These are phyloP conservation scores for Leucoraja ocellata DNA, from an alignment of 2,797 vertebrate species.

Conservation along the genomic window DNA sequence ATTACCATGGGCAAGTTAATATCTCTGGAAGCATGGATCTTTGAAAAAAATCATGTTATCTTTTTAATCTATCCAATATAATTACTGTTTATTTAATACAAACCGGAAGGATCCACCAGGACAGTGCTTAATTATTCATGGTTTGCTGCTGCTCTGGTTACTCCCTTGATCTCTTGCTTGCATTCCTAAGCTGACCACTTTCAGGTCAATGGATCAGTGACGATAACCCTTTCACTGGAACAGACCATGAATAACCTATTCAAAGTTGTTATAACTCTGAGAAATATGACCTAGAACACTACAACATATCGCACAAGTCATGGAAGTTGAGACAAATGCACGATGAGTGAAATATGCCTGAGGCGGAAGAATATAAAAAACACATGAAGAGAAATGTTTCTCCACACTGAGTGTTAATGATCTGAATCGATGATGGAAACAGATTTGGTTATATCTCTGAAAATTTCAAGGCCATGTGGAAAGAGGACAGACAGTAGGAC, in stretches of 20 bases:
- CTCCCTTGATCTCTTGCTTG: background rate
- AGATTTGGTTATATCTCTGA: background rate
- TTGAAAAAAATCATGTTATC: background rate
- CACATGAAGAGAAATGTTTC: background rate
- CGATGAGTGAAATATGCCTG: background rate
- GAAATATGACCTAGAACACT: background rate
- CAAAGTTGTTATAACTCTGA: background rate
- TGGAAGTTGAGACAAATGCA: background rate
- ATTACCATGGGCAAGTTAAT: background rate
- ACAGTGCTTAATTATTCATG: background rate
- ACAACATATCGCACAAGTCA: background rate
- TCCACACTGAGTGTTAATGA: background rate
- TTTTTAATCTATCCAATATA: background rate
- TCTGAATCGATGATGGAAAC: background rate
- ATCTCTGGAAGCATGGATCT: background rate
- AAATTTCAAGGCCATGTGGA: background rate
- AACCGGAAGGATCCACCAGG: background rate
- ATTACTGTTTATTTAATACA: slow-evolving; percentile 18
- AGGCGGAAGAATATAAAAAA: background rate
- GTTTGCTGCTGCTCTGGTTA: background rate
- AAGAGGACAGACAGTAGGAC: background rate
- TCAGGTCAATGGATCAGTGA: background rate
- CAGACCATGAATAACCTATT: background rate
- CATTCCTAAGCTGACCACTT: background rate
- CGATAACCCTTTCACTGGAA: background rate